phyloP scores from a whole-genome alignment of 2,113 vertebrate species.

The Esox niger region DNA sequence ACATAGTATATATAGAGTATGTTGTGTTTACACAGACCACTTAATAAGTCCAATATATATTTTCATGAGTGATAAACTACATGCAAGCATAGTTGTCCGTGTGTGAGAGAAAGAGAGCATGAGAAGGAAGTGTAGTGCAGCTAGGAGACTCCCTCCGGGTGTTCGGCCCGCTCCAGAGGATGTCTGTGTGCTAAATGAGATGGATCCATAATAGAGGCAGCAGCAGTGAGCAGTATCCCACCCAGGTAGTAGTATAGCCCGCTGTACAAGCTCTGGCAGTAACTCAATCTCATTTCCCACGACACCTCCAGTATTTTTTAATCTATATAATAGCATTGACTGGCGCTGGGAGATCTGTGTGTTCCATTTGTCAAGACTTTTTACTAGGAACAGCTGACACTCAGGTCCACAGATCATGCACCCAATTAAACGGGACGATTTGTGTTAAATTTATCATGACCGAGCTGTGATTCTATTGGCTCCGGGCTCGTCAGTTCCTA shows the following conservation, averaged over 20 bases:
- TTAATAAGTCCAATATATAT: too few species aligned
- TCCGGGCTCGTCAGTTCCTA: slow-evolving; percentile 48
- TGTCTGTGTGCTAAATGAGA: slow-evolving; percentile 25
- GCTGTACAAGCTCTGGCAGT: slow-evolving; percentile 43
- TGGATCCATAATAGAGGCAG: slow-evolving; percentile 25
- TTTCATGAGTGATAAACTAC: neutral
- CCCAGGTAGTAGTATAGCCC: slow-evolving; percentile 30
- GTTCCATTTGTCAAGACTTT: slow-evolving; percentile 66
- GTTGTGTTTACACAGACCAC: too few species aligned
- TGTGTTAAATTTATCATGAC: slow-evolving; percentile 66
- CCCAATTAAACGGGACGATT: slow-evolving; percentile 74
- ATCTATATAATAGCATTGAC: slow-evolving; percentile 64
- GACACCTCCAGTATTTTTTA: slow-evolving; percentile 57
- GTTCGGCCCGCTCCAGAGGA: slow-evolving; percentile 16
- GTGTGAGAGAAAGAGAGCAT: neutral
- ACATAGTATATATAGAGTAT: too few species aligned
- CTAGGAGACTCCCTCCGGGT: slow-evolving; percentile 13
- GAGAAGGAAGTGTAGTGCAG: neutral
- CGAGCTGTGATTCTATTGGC: slow-evolving; percentile 43
- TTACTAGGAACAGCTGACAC: slow-evolving; percentile 62
- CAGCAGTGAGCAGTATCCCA: slow-evolving; percentile 22
- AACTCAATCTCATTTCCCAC: slow-evolving; percentile 42
- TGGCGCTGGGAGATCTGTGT: slow-evolving; percentile 43
- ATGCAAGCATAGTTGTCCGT: too few species aligned
- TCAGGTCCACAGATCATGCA: slow-evolving; percentile 68